These are phyloP conservation scores for Asarcornis scutulata DNA, from an alignment of 2,113 vertebrate species.

Conservation along the genomic window DNA sequence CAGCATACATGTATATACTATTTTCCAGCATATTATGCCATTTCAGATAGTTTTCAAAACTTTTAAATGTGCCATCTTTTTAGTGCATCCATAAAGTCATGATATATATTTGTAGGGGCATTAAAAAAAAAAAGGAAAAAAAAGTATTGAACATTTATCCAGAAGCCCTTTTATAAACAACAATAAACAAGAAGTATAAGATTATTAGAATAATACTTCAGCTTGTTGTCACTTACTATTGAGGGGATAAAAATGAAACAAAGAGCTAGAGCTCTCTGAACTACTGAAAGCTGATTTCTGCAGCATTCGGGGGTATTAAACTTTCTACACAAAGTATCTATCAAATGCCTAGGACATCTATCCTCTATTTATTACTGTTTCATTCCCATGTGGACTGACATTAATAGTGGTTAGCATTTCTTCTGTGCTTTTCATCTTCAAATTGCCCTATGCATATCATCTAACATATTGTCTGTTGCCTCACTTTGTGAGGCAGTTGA, in stretches of 20 bases:
- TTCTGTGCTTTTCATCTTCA: background rate
- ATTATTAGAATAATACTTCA: slow-evolving; percentile 45
- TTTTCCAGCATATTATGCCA: background rate
- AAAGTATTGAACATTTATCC: slow-evolving; percentile 10
- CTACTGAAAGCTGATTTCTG: background rate
- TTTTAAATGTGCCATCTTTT: background rate
- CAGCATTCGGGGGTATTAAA: background rate
- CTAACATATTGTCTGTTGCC: background rate
- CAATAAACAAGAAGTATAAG: background rate
- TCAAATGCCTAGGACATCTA: background rate
- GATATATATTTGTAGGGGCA: background rate
- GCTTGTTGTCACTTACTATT: slow-evolving; percentile 1
- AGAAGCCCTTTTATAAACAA: slow-evolving; percentile 22
- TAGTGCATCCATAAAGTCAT: background rate
- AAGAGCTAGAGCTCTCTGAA: background rate
- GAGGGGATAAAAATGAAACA: background rate
- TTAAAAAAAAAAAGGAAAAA: background rate
- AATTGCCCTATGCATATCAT: background rate
- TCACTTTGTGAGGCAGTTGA: background rate
- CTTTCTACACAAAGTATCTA: rapidly evolving
- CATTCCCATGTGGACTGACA: background rate
- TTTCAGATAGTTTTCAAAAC: background rate
- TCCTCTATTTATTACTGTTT: background rate
- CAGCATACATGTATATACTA: background rate
- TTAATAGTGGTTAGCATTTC: background rate